These are phyloP conservation scores for Hemicordylus capensis DNA, from an alignment of 2,113 vertebrate genomes.

Conservation along the genomic window DNA sequence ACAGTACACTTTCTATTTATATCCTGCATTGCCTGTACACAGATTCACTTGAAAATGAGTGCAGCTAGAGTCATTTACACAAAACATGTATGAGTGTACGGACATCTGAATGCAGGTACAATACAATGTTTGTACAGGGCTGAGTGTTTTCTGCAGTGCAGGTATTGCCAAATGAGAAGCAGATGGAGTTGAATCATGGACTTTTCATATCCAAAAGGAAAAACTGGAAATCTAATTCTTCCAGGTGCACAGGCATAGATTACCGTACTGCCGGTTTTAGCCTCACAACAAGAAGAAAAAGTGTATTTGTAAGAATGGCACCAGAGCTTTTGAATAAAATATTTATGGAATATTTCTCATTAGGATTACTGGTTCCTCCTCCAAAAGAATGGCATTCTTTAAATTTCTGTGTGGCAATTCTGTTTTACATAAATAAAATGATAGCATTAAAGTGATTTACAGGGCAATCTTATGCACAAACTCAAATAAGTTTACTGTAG, in stretches of 20 bases:
- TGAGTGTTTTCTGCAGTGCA: not conserved
- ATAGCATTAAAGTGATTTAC: too few species aligned
- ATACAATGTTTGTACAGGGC: too few species aligned
- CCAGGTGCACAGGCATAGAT: not conserved
- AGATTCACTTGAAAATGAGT: too few species aligned
- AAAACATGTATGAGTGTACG: too few species aligned
- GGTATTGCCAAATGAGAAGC: not conserved
- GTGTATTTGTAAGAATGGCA: not conserved
- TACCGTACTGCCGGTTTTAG: not conserved
- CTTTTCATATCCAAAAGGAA: not conserved
- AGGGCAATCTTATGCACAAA: too few species aligned
- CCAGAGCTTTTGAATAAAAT: not conserved
- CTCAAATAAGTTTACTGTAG: too few species aligned
- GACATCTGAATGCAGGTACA: too few species aligned
- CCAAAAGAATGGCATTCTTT: not conserved
- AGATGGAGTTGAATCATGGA: not conserved
- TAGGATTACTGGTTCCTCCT: not conserved
- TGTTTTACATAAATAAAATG: too few species aligned
- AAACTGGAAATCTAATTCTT: not conserved
- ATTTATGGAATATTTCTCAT: not conserved
- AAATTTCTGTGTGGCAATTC: not conserved
- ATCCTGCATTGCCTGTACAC: too few species aligned
- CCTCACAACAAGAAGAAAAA: not conserved
- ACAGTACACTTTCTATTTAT: too few species aligned
- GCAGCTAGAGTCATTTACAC: too few species aligned